Percentiles rank a stretch among this genome's conserved stretches.
These are phyloP conservation scores for Sicus ferrugineus DNA, from an alignment of 2,888 invertebrate genomes.

Conservation along the genomic window DNA sequence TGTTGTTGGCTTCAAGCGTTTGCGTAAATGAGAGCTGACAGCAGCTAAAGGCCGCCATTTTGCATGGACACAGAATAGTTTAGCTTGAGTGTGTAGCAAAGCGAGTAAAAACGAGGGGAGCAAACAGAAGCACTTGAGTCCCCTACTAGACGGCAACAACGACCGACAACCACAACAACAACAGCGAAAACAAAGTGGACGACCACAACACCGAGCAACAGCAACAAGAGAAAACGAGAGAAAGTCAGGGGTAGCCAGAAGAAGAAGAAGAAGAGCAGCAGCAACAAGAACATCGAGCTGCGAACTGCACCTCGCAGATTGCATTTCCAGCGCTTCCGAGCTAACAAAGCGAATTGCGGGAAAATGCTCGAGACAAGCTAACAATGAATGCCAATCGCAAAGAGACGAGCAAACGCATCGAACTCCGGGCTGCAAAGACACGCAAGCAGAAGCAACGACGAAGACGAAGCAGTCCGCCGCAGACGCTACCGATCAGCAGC, in stretches of 20 bases:
- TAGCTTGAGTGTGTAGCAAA: neutral
- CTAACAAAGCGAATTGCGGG: slow-evolving; percentile 22
- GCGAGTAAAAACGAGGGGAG: neutral
- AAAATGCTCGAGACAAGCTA: slow-evolving; percentile 8
- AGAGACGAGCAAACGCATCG: neutral
- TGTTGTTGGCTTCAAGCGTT: neutral
- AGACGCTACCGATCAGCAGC: slow-evolving; percentile 35
- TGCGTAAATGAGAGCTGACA: slow-evolving; percentile 16
- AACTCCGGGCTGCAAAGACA: neutral
- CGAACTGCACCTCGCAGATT: too few species aligned
- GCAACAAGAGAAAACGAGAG: too few species aligned
- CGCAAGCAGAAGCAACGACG: neutral
- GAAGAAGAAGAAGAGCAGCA: too few species aligned
- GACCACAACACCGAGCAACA: too few species aligned
- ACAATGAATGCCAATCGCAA: slow-evolving; percentile 17
- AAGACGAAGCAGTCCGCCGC: neutral
- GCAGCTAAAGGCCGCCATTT: neutral
- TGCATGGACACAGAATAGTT: neutral
- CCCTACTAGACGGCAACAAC: too few species aligned
- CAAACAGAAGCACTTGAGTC: neutral
- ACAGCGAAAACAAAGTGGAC: too few species aligned
- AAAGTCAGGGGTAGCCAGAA: too few species aligned
- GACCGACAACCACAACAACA: too few species aligned
- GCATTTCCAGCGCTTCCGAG: too few species aligned
- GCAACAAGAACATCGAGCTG: too few species aligned